Conservation (phyloP, 92 coral and sea anemone species). For the Parazoanthus swiftii region DNA sequence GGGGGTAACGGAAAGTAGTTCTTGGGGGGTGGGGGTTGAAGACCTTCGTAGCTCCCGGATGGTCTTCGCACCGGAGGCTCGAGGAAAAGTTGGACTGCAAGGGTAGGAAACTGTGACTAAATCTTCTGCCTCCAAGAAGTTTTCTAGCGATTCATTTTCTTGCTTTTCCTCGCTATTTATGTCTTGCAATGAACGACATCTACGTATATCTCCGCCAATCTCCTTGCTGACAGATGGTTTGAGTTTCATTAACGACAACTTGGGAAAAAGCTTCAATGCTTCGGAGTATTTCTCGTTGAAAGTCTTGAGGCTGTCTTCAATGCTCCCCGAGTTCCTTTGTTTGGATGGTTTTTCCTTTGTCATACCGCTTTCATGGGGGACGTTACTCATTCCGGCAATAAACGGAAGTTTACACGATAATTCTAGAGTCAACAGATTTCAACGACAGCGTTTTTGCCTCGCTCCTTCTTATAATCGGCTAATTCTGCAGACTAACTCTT, state of each 20-base stretch:
- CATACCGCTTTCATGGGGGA: not conserved
- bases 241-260: conserved; percentile 7
- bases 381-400: not conserved
- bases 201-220: conserved; percentile 19
- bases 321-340: not conserved
- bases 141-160: not conserved
- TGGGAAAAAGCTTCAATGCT: conserved; percentile 30
- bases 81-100: not conserved
- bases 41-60: conserved; percentile 36
- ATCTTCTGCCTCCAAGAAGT: not conserved
- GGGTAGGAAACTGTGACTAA: conserved; percentile 20
- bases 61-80: not conserved
- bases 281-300: conserved; percentile 31
- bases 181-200: conserved; percentile 32
- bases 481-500: not conserved
- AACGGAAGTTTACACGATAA: not conserved
- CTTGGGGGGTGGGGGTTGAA: conserved; percentile 36
- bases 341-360: not conserved
- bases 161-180: not conserved
- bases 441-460: not conserved
- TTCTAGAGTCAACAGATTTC: conserved; percentile 11
- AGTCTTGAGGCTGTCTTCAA: conserved; percentile 22
- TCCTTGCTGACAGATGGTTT: not conserved
- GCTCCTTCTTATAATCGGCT: not conserved
- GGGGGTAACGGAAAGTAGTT: conserved; percentile 37